Evolutionary conservation across 2,113 vertebrate genomes (phyloP).

Genomic region (Sphaerodactylus townsendi): DNA sequence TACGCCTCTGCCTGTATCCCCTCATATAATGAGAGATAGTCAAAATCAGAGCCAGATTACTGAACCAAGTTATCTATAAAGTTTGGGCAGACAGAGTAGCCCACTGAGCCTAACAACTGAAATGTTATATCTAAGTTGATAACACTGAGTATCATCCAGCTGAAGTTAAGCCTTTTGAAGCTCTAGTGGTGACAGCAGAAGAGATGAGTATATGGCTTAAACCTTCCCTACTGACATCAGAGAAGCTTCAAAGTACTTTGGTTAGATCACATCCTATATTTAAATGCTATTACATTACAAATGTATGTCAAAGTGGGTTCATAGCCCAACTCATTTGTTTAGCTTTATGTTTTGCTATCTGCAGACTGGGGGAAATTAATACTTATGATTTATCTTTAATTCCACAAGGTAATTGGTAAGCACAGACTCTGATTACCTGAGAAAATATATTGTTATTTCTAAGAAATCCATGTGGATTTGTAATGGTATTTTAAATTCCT

Average conservation of each 20-base stretch:
- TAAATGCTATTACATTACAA: not conserved
- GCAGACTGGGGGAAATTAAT: conserved; percentile 40
- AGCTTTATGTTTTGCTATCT: conserved; percentile 41
- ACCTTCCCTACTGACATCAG: not conserved
- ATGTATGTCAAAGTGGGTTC: not conserved
- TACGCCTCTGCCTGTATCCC: too few species aligned
- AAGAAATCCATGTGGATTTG: conserved; percentile 56
- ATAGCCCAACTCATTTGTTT: conserved; percentile 1
- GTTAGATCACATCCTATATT: not conserved
- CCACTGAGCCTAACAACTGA: not conserved
- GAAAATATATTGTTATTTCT: conserved; percentile 45
- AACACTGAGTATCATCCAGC: not conserved
- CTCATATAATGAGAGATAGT: not conserved
- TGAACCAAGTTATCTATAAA: not conserved
- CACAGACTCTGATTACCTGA: conserved; percentile 30
- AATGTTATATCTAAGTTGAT: not conserved
- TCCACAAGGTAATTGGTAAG: conserved; percentile 54
- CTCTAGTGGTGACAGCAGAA: not conserved
- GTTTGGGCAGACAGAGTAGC: not conserved
- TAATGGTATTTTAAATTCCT: conserved; percentile 52
- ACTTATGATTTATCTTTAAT: conserved; percentile 51
- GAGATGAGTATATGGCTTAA: not conserved
- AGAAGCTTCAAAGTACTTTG: not conserved
- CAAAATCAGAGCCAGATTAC: not conserved
- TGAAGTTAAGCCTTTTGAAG: not conserved